A percentile compares a stretch with the other conserved stretches of the same genome.
phyloP scores from a whole-genome alignment of 2,888 invertebrate species.

The Ganaspis brasiliensis region DNA sequence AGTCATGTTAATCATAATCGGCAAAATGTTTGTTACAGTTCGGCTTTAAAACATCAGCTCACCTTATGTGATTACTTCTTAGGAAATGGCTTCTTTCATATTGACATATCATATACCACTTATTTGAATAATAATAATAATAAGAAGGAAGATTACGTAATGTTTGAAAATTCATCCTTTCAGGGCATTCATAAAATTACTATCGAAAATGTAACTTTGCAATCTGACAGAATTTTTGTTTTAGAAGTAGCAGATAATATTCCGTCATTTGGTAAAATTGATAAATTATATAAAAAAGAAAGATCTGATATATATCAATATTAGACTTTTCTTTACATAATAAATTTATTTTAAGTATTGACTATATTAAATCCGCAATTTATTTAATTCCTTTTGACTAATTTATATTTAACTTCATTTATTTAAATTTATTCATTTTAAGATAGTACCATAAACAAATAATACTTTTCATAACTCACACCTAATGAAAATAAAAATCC shows the following conservation, averaged over 20 bases:
- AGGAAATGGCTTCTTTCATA: background rate
- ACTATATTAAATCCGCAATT: no score
- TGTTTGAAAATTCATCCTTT: background rate
- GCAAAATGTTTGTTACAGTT: constrained; percentile 42
- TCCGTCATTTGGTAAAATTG: background rate
- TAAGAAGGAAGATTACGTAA: background rate
- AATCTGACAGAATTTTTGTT: background rate
- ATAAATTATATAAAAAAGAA: background rate
- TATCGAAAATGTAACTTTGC: background rate
- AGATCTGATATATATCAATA: no score
- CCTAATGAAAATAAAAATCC: no score
- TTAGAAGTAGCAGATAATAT: background rate
- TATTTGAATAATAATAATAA: background rate
- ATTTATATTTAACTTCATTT: no score
- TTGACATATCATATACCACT: background rate
- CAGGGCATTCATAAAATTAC: background rate
- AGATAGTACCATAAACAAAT: no score
- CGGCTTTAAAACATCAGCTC: constrained; percentile 49
- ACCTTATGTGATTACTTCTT: constrained; percentile 46
- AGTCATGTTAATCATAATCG: constrained; percentile 46
- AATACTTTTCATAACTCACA: no score
- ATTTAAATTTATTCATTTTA: no score
- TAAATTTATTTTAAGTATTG: no score
- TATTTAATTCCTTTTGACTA: no score
- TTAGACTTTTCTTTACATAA: no score